A percentile compares a stretch with the other conserved stretches of the same genome.
Evolutionary conservation across 1,140 invertebrate species (phyloP).

Genomic region (Kradibia gibbosae): DNA sequence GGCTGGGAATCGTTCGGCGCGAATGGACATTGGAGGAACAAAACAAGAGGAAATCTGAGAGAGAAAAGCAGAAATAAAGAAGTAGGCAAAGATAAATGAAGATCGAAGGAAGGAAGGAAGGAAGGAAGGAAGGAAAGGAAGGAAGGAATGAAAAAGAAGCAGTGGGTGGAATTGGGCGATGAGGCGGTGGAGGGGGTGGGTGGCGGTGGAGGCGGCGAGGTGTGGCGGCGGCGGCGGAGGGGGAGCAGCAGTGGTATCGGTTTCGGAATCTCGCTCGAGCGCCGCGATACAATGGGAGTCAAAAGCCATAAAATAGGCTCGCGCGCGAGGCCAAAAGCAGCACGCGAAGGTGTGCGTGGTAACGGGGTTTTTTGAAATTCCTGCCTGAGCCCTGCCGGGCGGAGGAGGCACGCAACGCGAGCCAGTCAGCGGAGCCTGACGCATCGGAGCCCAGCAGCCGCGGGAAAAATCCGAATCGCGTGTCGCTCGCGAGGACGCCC

Average conservation of each 20-base stretch:
- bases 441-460: neutral
- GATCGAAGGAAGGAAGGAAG: no score
- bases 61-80: neutral
- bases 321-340: neutral
- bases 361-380: conserved; percentile 31
- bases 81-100: neutral
- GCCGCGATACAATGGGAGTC: neutral
- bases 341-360: neutral
- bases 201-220: no score
- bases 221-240: no score
- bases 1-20: neutral
- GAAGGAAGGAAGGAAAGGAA: neutral
- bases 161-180: no score
- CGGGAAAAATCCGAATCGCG: conserved; percentile 26
- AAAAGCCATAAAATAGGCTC: conserved; percentile 4
- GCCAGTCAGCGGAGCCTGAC: neutral
- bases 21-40: neutral
- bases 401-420: neutral
- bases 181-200: no score
- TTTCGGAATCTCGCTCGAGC: neutral
- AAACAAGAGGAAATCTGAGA: neutral
- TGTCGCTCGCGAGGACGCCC: conserved; percentile 42
- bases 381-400: neutral
- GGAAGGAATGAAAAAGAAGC: neutral
- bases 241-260: no score